Evolutionary conservation across 2,888 invertebrate species (phyloP), one percentile per base, ranked within the genome.

Genomic region (Epistrophella euchroma): DNA sequence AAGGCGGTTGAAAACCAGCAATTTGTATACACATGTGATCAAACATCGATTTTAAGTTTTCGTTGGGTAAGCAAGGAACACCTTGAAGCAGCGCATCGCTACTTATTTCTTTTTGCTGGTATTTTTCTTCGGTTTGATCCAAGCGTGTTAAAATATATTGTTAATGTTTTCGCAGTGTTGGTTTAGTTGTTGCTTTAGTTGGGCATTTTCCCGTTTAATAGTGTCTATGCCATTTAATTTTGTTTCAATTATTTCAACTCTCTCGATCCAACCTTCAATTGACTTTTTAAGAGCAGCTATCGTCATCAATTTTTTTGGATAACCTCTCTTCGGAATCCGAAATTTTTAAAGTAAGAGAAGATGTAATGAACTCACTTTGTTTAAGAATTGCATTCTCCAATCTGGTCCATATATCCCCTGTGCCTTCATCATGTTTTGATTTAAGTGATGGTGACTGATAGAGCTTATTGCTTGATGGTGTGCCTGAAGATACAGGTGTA

Each of bases 331-430:
- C 32, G 1, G 56, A 35, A n/a, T 56, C 56, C 10, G 56, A n/a
- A 56, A 56, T 56, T 56, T 11, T 28, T 17, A 56, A 56, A 11
- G 56, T 56, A 56, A 56, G 56, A 56, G 56, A 56, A 52, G 25
- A 35, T 32, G 35, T 17, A 19, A 50, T 50, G 2, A 19, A 50
- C 47, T 50, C 47, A 50, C 19, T 50, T 50, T 50, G 47, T 47
- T 56, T 56, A 10, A n/a, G 9, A 56, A 56, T 15, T 56, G 56
- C 56, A 32, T 56, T 28, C 56, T 32, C 35, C 10, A 56, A 17
- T 56, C 17, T 17, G 56, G n/a, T 35, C 43, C 43, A 43, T 43
- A 43, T n/a, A 15, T 43, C 35, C 56, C 17, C 32, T 35, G 56
- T 35, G 35, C 17, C 17, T 6, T 56, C 56, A 19, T 35, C n/a